Conservation (phyloP, 1,140 invertebrate species). For the Aphaenogaster ashmeadi region DNA sequence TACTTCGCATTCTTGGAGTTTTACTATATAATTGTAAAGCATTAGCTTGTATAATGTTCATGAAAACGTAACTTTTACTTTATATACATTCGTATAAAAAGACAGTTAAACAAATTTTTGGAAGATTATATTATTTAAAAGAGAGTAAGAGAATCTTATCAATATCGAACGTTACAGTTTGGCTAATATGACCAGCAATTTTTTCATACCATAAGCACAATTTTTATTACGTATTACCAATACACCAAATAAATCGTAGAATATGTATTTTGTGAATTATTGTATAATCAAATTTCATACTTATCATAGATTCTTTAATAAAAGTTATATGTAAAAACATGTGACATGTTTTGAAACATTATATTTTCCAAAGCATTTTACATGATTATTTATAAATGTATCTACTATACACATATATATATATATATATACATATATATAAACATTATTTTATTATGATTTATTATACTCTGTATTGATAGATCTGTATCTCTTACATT, state of each 20-base stretch:
- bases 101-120: conserved; percentile 3
- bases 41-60: background rate
- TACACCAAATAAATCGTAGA: conserved; percentile 26
- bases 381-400: conserved; percentile 37
- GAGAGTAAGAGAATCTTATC: background rate
- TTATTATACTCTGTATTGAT: conserved; percentile 15
- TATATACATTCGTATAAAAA: conserved; percentile 6
- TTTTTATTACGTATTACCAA: background rate
- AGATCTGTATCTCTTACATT: conserved; percentile 4
- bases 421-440: background rate
- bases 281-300: conserved; percentile 13
- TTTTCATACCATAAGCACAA: background rate
- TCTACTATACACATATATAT: background rate
- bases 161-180: conserved; percentile 7
- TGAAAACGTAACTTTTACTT: conserved; percentile 13
- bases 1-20: background rate
- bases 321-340: conserved; percentile 26
- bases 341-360: conserved; percentile 27
- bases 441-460: conserved; percentile 22
- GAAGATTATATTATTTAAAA: background rate
- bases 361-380: conserved; percentile 52
- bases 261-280: conserved; percentile 5
- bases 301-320: conserved; percentile 17
- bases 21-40: background rate
- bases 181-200: background rate